Percentiles rank a stretch among this genome's conserved stretches.
Evolutionary conservation across 1,140 invertebrate species (phyloP).

Genomic region (Ostrea edulis): DNA sequence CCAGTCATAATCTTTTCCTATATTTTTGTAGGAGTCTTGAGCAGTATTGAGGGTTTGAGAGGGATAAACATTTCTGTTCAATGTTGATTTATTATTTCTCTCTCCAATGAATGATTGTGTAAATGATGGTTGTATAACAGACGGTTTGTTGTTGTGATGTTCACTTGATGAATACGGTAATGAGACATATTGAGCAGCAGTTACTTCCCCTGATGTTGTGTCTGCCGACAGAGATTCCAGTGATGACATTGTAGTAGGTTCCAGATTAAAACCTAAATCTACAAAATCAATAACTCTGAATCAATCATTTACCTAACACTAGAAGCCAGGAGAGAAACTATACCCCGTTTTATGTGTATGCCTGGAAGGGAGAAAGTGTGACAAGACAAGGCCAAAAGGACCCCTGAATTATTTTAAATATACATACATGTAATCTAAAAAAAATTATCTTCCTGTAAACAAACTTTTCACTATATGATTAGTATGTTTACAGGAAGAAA

Average conservation of each 20-base stretch:
- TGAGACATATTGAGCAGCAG: not conserved
- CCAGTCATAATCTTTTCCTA: not conserved
- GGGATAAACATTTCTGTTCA: slow-evolving; percentile 7
- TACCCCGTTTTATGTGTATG: no score
- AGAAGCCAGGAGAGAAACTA: no score
- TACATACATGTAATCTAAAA: no score
- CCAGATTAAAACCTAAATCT: not conserved
- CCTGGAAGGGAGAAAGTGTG: no score
- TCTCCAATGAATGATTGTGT: not conserved
- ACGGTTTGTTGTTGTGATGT: not conserved
- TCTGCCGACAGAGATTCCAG: slow-evolving; percentile 3
- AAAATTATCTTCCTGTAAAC: no score
- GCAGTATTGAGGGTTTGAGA: not conserved
- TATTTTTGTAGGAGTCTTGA: not conserved
- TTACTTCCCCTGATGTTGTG: not conserved
- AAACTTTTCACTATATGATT: no score
- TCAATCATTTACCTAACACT: no score
- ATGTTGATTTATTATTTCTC: not conserved
- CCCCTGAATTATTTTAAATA: no score
- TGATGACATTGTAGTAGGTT: not conserved
- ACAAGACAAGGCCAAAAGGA: no score
- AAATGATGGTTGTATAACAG: slow-evolving; percentile 3
- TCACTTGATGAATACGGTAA: not conserved
- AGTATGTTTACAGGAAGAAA: no score
- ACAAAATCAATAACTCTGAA: no score